A percentile compares a stretch with the other conserved stretches of the same genome.
Conservation (phyloP, 2,113 vertebrate genomes). For the Myodes glareolus region DNA sequence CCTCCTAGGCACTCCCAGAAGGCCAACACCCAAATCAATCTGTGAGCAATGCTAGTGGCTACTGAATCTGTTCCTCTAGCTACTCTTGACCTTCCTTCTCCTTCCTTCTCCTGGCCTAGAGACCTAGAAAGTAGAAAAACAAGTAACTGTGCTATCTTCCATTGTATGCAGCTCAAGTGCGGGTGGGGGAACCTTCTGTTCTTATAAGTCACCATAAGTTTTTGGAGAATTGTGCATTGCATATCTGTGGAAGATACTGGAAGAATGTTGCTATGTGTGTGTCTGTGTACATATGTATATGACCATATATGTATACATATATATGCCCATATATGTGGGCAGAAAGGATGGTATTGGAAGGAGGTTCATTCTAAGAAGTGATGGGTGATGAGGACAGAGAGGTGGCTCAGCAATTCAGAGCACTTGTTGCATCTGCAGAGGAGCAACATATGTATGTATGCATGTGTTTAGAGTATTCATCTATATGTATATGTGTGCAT, state of each 20-base stretch:
- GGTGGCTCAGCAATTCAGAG: neutral
- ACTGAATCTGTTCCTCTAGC: neutral
- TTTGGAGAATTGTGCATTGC: neutral
- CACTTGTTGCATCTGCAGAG: neutral
- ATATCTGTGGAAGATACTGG: neutral
- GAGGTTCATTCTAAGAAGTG: neutral
- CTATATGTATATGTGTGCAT: too few relatives aligned
- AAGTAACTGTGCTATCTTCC: neutral
- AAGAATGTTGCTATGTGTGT: neutral
- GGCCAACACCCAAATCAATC: neutral
- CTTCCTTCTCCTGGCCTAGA: neutral
- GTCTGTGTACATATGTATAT: neutral
- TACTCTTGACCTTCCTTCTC: neutral
- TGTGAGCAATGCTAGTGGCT: neutral
- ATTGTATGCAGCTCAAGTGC: neutral
- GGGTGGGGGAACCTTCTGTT: neutral
- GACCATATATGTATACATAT: neutral
- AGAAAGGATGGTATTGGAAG: neutral
- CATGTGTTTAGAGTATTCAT: too few relatives aligned
- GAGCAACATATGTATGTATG: too few relatives aligned
- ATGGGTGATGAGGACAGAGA: neutral
- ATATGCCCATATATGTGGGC: neutral
- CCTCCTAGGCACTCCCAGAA: neutral
- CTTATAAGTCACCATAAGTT: neutral
- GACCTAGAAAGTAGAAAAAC: neutral